Evolutionary conservation across 2,797 vertebrate genomes (phyloP).

Genomic region (Darevskia mixta): DNA sequence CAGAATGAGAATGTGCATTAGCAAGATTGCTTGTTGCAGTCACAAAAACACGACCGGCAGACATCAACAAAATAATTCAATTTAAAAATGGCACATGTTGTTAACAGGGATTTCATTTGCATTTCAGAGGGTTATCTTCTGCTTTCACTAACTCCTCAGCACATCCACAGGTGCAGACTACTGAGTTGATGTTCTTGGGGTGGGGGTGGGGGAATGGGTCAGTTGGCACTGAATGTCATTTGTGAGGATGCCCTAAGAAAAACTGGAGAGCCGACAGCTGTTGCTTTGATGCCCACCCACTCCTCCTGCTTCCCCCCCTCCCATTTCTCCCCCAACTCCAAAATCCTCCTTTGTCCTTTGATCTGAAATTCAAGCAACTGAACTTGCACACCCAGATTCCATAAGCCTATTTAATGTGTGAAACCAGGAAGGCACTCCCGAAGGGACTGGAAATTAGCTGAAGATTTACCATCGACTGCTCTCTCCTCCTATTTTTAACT

Average conservation of each 20-base stretch:
- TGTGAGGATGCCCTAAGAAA: not conserved
- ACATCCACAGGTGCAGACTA: not conserved
- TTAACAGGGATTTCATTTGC: constrained; percentile 34
- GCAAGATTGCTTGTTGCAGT: not conserved
- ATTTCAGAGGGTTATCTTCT: not conserved
- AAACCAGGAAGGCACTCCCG: constrained; percentile 1
- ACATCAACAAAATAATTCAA: constrained; percentile 25
- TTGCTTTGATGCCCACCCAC: not conserved
- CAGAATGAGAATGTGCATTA: constrained; percentile 2
- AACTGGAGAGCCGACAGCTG: not conserved
- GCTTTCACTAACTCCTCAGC: not conserved
- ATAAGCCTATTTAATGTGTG: constrained; percentile 20
- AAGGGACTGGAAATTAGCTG: constrained; percentile 26
- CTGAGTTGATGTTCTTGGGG: not conserved
- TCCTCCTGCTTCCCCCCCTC: not conserved
- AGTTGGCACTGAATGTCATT: not conserved
- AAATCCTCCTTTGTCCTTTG: constrained; percentile 9
- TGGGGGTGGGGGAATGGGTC: not conserved
- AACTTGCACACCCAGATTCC: constrained; percentile 5
- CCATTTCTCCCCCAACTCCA: not conserved
- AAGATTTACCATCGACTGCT: constrained; percentile 16
- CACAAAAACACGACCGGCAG: not conserved
- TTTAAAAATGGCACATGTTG: not conserved
- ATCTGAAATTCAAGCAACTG: constrained; percentile 15
- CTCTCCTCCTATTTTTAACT: constrained; percentile 4